Percentiles rank a stretch among this genome's conserved stretches.
These are phyloP conservation scores for Morinoia aosen DNA, from an alignment of 2,888 invertebrate species.

Conservation along the genomic window DNA sequence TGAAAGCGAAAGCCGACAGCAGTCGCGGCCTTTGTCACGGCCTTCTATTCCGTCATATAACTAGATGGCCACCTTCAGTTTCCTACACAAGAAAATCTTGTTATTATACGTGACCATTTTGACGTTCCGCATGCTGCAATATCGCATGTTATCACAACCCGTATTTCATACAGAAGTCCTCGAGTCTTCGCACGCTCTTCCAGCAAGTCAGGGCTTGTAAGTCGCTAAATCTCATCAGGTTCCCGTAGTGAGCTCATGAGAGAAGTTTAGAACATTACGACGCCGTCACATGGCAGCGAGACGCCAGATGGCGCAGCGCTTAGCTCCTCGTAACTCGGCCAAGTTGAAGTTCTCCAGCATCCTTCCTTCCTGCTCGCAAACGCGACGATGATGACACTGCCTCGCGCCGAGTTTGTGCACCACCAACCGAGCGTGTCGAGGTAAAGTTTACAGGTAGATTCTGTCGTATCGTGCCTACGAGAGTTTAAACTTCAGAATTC, in stretches of 20 bases:
- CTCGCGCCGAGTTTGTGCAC: not conserved
- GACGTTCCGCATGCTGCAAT: not conserved
- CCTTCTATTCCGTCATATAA: no score
- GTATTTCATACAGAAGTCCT: no score
- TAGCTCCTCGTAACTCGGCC: not conserved
- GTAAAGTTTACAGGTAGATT: not conserved
- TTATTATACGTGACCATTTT: not conserved
- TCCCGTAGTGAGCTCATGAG: not conserved
- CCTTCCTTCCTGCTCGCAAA: not conserved
- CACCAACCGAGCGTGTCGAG: not conserved
- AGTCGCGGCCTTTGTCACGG: no score
- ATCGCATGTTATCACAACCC: not conserved
- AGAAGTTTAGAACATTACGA: not conserved
- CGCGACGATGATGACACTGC: not conserved
- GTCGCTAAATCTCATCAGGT: conserved; percentile 1
- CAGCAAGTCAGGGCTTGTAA: not conserved
- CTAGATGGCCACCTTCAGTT: no score
- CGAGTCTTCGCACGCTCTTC: not conserved
- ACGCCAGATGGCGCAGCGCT: not conserved
- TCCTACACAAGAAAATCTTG: no score
- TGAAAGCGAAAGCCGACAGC: no score
- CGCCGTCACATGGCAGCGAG: not conserved
- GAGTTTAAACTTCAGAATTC: not conserved
- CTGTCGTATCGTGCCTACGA: not conserved
- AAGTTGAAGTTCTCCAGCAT: not conserved